Base-by-base conservation (phyloP, 2,888 invertebrate genomes). In the Nymphalis c-album region DNA sequence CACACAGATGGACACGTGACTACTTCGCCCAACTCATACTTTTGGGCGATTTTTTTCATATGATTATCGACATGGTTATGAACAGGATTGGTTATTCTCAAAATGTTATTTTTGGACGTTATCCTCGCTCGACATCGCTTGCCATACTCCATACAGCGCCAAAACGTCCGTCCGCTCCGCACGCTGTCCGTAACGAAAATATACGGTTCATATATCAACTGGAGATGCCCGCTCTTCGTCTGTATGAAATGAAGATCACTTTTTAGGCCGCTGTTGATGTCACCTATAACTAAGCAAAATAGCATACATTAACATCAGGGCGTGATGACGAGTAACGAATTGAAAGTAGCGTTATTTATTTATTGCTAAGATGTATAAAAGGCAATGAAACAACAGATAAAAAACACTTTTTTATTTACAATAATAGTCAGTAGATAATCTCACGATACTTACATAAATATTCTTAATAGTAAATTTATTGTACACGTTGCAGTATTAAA, bases 131-230 rank as follows among this genome's bases (percentile, higher is more conserved):
- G 85, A 77, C 92, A 92, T 57, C 91, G 84, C 74, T 88, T 91
- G 20, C 91, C 89, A 70, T 92, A 92, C 71, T 92, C 92, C 90
- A 91, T 90, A 74, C 93, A 93, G 58, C 91, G 81, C 93, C 93
- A 93, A 75, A 92, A 91, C 7, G 92, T 92, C 59, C 92, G 82
- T 10, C 92, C 92, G 75, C 92, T 91, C 10, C 92, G 85, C 62
- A 92, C 91, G 79, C 92, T 90, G 79, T 92, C 92, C 62, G 92
- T 91, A 73, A 92, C 92, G 76, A 91, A 92, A 71, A 92, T 92
- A 71, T 91, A 92, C 1, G 91, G 89, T 75, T 92, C 92, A 71
- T 92, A 85, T 69, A 92, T 92, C 73, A 92, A 78, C 72, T 92
- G 92, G 3, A 92, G 82, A 70, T 91, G 92, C 10, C 92, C 92